Evolutionary conservation across 2,113 vertebrate species (phyloP), one percentile per base, ranked within the genome.

Genomic region (Caloenas nicobarica): DNA sequence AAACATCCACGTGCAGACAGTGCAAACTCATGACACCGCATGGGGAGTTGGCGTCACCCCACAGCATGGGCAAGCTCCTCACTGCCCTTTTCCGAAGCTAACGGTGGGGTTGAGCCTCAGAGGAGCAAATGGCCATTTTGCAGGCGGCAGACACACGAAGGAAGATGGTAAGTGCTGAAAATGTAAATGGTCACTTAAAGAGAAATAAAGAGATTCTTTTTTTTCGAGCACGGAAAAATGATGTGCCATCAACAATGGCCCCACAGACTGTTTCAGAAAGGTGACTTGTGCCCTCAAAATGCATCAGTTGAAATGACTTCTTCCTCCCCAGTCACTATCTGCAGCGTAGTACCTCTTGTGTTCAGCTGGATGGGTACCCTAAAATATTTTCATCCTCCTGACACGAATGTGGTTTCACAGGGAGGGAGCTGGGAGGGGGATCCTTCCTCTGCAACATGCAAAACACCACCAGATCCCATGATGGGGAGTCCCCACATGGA

Each of bases 21-120:
- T 14, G 12, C 5, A 13, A 19, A 16, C 22, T 53, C 22, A 29
- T 16, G 57, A 38, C 50, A 28, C 44, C 26, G 15, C 28, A 46
- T 0, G 2, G 38, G 61, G 48, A 73, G 58, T 23, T 2, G 5
- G 71, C 2, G 5, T 3, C 3, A 6, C 4, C 8, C 8, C 73
- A 26, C 66, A 7, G 86, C 54, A 54, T 0, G 0, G 46, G 34
- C 48, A 60, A 31, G 70, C 7, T 81, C 78, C 74, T 57, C 2
- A 0, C 10, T 58, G 72, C 44, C 70, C 24, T 31, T 28, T 13
- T 40, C 84, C 36, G 29, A 46, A 73, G 71, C 18, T 15, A 25
- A 7, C 1, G 7, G 74, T 1, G 8, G 16, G 53, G 57, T 3
- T 3, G 40, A 91, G 70, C 23, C 68, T 7, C 34, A 56, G 57